phyloP scores from a whole-genome alignment of 2,797 vertebrate species.

The Siniperca obscura region DNA sequence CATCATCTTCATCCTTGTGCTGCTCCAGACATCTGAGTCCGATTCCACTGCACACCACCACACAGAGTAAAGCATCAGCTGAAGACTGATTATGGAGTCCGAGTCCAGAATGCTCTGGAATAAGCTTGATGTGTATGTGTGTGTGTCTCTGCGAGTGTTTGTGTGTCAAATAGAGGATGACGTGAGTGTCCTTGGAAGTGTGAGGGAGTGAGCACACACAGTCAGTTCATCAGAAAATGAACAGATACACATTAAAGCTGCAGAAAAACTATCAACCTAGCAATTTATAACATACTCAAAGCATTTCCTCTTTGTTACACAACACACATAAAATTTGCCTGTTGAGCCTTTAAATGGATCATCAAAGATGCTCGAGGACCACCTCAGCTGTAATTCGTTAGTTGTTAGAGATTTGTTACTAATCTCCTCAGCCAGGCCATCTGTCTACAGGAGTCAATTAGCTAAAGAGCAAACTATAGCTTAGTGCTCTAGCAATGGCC shows the following conservation, averaged over 20 bases:
- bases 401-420: conserved; percentile 65
- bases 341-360: not conserved
- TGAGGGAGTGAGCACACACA: not conserved
- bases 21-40: conserved; percentile 15
- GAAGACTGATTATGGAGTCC: conserved; percentile 15
- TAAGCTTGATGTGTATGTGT: not conserved
- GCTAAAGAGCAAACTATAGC: conserved; percentile 56
- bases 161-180: conserved; percentile 28
- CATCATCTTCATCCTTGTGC: conserved; percentile 30
- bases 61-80: conserved; percentile 19
- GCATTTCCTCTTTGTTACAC: not conserved
- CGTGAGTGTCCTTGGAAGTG: conserved; percentile 3
- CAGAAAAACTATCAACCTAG: not conserved
- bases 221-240: conserved; percentile 3
- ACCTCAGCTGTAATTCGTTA: conserved; percentile 37
- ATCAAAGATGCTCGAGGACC: not conserved
- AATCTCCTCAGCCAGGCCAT: conserved; percentile 73
- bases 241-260: not conserved
- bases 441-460: conserved; percentile 70
- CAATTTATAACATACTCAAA: not conserved
- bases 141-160: not conserved
- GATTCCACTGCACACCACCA: conserved; percentile 1
- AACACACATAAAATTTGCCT: not conserved
- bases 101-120: not conserved
- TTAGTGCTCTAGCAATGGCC: conserved; percentile 5